Evolutionary conservation across 2,888 invertebrate genomes (phyloP), one percentile per base, ranked within the genome.

Genomic region (Anticlea derivata): DNA sequence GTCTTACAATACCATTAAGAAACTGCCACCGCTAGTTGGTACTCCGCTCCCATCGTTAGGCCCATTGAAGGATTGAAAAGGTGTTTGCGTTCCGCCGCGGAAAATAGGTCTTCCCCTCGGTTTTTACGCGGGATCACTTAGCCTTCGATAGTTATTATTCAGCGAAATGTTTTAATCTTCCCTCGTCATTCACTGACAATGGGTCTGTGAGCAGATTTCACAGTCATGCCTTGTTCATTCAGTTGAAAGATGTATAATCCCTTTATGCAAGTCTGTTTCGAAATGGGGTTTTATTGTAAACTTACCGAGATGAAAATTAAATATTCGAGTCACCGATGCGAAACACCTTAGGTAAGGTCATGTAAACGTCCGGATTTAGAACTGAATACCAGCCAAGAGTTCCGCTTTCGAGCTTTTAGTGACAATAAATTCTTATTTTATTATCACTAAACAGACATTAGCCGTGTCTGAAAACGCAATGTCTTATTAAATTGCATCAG

Each of bases 41-140:
- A 69, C 76, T 74, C 73, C 76, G 67, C 72, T 68, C 75, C 75
- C 81, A 80, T 83, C 83, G 78, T 77, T 73, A 73, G 73, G 73
- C 78, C 87, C 71, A 84, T 89, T 89, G 85, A 88, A 80, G 81
- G 80, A 79, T 84, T 91, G 84, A 91, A 91, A 83, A 91, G 91
- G 90, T 91, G 91, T 91, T 91, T 91, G 80, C 91, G 90, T 78
- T 79, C 73, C 68, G 73, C 76, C 75, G 76, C 78, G 75, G 80
- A 86, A 88, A 89, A 88, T 86, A 84, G 85, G 83, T 81, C 78
- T 58, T 78, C 88, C 89, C 90, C 86, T 86, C 79, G 73, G 72
- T 83, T 83, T 84, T 81, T 78, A 74, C 76, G 75, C 74, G 74
- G 66, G 76, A 87, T 86, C 90, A 89, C 90, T 90, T 89, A 89